A percentile compares a stretch with the other conserved stretches of the same genome.
phyloP scores from a whole-genome alignment of 1,140 invertebrate genomes.

The Neodiprion lecontei region DNA sequence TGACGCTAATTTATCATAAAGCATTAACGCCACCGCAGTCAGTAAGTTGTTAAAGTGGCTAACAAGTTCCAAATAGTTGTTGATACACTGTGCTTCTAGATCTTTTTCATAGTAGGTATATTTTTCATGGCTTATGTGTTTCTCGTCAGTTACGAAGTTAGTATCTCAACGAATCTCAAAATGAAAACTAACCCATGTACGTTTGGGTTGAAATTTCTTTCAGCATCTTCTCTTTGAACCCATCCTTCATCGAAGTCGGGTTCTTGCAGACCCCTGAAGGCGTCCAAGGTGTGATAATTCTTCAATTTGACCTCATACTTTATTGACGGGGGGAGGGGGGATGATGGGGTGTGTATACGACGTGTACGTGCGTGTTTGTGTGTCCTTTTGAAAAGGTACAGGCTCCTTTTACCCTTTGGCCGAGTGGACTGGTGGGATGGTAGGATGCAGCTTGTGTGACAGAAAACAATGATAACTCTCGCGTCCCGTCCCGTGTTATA shows the following conservation, averaged over 20 bases:
- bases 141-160: too few relatives aligned
- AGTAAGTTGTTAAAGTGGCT: too few relatives aligned
- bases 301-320: conserved; percentile 60
- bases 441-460: not conserved
- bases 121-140: too few relatives aligned
- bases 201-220: not conserved
- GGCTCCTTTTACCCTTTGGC: not conserved
- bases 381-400: conserved; percentile 1
- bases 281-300: conserved; percentile 58
- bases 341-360: not conserved
- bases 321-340: conserved; percentile 45
- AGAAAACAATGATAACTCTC: not conserved
- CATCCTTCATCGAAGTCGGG: not conserved
- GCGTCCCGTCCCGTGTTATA: not conserved
- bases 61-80: too few relatives aligned
- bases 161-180: too few relatives aligned
- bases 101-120: too few relatives aligned
- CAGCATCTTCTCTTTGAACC: not conserved
- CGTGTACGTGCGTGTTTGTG: not conserved
- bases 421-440: too few relatives aligned
- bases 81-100: too few relatives aligned
- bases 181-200: too few relatives aligned
- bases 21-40: too few relatives aligned
- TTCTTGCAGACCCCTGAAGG: not conserved
- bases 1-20: too few relatives aligned